These are phyloP conservation scores for Trinorchestia longiramus DNA, from an alignment of 1,140 invertebrate species.

Conservation along the genomic window DNA sequence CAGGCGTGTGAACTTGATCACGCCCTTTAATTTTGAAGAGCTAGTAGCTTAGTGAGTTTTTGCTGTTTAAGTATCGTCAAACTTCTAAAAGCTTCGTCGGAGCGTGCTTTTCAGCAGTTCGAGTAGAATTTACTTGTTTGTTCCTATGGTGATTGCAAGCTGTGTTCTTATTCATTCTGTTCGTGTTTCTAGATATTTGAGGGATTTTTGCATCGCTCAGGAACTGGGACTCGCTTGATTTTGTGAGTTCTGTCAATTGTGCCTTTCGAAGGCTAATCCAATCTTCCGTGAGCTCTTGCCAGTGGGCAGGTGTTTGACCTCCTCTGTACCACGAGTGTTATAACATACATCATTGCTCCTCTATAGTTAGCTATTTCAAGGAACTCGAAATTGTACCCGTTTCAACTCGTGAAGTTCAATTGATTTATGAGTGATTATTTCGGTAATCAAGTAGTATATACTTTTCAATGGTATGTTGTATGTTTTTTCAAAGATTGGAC, in stretches of 20 bases:
- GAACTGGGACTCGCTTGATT: neutral
- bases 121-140: neutral
- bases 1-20: neutral
- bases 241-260: neutral
- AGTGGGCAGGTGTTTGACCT: neutral
- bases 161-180: neutral
- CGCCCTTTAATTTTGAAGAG: neutral
- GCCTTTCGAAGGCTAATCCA: neutral
- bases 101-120: neutral
- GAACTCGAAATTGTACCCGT: neutral
- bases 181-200: neutral
- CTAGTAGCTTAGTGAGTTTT: neutral
- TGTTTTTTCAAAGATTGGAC: neutral
- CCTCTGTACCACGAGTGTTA: neutral
- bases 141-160: neutral
- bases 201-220: neutral
- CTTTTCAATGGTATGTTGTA: neutral
- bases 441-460: neutral
- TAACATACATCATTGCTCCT: neutral
- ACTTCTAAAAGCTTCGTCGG: neutral
- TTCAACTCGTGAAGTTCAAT: neutral
- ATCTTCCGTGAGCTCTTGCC: neutral
- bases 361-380: neutral
- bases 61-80: neutral
- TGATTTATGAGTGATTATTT: neutral